Evolutionary conservation across 2,888 invertebrate genomes (phyloP).

Genomic region (Mechanitis mazaeus): DNA sequence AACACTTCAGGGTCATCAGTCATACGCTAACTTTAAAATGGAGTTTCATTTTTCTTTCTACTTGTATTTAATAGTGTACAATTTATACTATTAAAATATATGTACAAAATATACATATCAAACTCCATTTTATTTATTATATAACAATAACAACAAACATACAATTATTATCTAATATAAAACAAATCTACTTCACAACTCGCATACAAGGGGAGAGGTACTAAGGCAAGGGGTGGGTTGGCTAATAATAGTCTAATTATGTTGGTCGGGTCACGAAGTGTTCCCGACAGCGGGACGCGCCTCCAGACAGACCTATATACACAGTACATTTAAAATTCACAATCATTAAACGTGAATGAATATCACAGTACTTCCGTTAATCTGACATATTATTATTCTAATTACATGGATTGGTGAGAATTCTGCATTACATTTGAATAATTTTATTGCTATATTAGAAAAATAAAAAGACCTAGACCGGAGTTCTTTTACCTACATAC

Average conservation of each 20-base stretch:
- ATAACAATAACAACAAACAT: conserved; percentile 6
- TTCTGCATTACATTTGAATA: conserved; percentile 28
- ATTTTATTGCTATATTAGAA: conserved; percentile 45
- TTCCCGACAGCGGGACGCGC: conserved; percentile 12
- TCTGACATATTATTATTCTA: conserved; percentile 36
- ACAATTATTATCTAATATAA: conserved; percentile 6
- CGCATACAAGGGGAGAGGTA: conserved; percentile 1
- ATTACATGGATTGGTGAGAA: conserved; percentile 27
- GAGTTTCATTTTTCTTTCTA: conserved; percentile 1
- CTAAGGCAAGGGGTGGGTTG: conserved; percentile 2
- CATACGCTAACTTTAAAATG: background rate
- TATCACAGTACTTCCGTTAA: conserved; percentile 68
- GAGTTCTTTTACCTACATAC: conserved; percentile 48
- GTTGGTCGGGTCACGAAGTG: background rate
- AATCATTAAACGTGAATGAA: conserved; percentile 57
- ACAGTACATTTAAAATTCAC: conserved; percentile 36
- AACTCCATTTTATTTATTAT: conserved; percentile 2
- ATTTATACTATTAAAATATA: conserved; percentile 6
- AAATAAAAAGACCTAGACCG: conserved; percentile 57
- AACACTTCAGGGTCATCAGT: background rate
- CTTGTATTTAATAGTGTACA: conserved; percentile 4
- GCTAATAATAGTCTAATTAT: conserved; percentile 3
- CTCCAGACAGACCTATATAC: conserved; percentile 29
- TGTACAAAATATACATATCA: conserved; percentile 7
- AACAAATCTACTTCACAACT: conserved; percentile 6